These are phyloP conservation scores for Atherinosoma microstoma DNA, from an alignment of 2,797 vertebrate genomes.

Conservation along the genomic window DNA sequence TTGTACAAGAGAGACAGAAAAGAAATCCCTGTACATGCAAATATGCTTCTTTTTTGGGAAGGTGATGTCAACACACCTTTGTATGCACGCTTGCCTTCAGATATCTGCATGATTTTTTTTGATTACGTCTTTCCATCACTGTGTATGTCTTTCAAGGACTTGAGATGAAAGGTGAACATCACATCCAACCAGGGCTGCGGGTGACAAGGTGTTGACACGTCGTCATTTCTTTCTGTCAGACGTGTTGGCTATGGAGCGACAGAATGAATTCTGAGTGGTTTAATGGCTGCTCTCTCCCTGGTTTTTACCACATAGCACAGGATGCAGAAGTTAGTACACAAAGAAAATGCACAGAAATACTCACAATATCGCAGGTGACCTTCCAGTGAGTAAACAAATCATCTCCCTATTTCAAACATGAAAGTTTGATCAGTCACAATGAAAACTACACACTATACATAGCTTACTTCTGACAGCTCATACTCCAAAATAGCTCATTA, in stretches of 20 bases:
- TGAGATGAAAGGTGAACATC: conserved; percentile 32
- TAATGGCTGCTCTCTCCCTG: conserved; percentile 11
- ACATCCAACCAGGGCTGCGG: background rate
- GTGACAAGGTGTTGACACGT: conserved; percentile 35
- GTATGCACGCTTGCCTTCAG: background rate
- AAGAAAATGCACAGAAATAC: background rate
- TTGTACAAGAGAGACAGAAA: background rate
- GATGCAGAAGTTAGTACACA: background rate
- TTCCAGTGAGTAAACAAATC: background rate
- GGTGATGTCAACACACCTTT: background rate
- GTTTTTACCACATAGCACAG: background rate
- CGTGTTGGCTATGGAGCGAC: conserved; percentile 10
- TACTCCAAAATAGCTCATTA: background rate
- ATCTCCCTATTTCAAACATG: too few species aligned
- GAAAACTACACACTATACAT: background rate
- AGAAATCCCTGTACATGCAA: conserved; percentile 6
- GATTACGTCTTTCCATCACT: conserved; percentile 4
- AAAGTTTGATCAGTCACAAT: background rate
- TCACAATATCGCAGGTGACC: background rate
- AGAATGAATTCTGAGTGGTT: conserved; percentile 24
- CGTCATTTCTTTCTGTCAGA: conserved; percentile 26
- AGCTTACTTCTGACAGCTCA: background rate
- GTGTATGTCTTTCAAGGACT: conserved; percentile 15
- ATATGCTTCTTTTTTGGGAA: background rate
- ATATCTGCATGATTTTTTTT: conserved; percentile 8